These are phyloP conservation scores for Serripes groenlandicus DNA, from an alignment of 2,888 invertebrate genomes.

Conservation along the genomic window DNA sequence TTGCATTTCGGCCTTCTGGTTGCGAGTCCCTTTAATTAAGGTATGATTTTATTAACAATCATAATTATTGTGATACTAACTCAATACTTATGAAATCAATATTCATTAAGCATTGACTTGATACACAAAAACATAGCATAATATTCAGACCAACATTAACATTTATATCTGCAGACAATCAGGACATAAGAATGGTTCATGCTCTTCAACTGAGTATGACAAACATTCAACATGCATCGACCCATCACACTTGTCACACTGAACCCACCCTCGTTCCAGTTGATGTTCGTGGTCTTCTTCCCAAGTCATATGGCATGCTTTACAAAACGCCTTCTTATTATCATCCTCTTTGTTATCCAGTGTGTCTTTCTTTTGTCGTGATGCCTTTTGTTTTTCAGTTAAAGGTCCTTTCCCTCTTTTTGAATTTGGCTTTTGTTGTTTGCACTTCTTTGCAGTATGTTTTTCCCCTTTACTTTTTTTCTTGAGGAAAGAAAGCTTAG, in stretches of 20 bases:
- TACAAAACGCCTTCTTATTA: neutral
- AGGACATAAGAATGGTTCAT: constrained; percentile 16
- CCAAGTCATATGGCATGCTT: neutral
- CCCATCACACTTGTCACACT: constrained; percentile 5
- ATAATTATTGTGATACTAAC: no score
- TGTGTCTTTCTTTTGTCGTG: neutral
- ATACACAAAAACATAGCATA: no score
- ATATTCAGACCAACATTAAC: no score
- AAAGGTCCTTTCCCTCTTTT: neutral
- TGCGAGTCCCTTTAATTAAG: no score
- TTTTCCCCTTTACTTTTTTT: neutral
- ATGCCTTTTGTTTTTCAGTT: neutral
- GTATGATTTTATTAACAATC: no score
- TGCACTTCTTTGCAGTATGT: neutral
- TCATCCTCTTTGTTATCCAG: neutral
- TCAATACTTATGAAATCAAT: no score
- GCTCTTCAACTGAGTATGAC: neutral
- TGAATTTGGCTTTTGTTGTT: neutral
- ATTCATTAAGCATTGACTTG: no score
- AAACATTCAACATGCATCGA: constrained; percentile 10
- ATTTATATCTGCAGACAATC: constrained; percentile 6
- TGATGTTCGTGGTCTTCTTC: neutral
- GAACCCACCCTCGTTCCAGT: neutral
- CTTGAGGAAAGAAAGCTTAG: constrained; percentile 13
- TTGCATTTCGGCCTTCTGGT: no score